Evolutionary conservation across 2,888 invertebrate species (phyloP).

Genomic region (Meandrusa payeni): DNA sequence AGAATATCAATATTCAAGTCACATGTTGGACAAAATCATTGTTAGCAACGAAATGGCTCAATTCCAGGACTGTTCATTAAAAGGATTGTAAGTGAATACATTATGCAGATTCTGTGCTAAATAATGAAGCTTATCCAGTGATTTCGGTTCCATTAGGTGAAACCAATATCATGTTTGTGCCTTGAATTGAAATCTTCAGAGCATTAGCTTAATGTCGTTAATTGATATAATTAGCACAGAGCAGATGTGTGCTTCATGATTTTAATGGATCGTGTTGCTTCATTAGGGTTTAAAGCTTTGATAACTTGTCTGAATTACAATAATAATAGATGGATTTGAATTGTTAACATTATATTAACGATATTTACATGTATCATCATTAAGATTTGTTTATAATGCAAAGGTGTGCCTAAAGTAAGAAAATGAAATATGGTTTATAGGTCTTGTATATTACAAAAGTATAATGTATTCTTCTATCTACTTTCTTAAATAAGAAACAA

Average conservation of each 20-base stretch:
- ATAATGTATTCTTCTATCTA: no score
- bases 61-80: conserved; percentile 15
- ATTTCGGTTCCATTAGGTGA: conserved; percentile 1
- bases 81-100: conserved; percentile 10
- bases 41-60: conserved; percentile 8
- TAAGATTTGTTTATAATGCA: no score
- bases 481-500: no score
- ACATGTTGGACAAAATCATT: conserved; percentile 5
- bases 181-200: conserved; percentile 7
- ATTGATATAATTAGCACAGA: conserved; percentile 9
- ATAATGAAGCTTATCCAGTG: conserved; percentile 11
- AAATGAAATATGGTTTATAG: no score
- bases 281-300: conserved; percentile 2
- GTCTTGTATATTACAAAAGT: no score
- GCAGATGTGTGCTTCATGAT: conserved; percentile 5
- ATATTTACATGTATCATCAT: no score
- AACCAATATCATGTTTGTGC: not conserved
- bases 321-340: conserved; percentile 1
- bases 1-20: conserved; percentile 11
- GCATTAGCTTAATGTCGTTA: conserved; percentile 12
- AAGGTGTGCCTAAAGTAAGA: no score
- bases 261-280: conserved; percentile 11
- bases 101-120: conserved; percentile 10
- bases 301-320: not conserved
- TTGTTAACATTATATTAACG: no score